Evolutionary conservation across 1,140 invertebrate species (phyloP), one percentile per base, ranked within the genome.

Genomic region (Drosophila ananassae): DNA sequence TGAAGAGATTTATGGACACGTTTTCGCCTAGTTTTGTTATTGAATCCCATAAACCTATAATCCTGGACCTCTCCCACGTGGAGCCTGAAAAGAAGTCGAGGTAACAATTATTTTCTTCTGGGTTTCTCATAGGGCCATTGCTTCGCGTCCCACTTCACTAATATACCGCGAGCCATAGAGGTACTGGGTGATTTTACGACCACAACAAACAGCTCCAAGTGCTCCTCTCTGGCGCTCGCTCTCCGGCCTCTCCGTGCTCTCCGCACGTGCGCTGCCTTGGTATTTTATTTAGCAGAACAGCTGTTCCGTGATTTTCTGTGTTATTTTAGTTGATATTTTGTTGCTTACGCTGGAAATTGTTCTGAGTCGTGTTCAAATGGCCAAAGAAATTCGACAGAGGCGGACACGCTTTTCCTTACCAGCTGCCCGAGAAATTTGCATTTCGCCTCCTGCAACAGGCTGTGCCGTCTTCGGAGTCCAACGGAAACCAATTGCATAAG

Each of bases 291-390:
- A 28, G 13, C 28, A 21, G 5, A 21, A 44, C 66, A 69, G 66
- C 62, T 69, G 66, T 56, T 68, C 25, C 12, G 34, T 44, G 12
- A 13, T 3, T 44, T 44, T 21, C 41, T 21, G 51, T 57, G 64
- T 69, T 25, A 41, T 2, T 52, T 57, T 24, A 22, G 13, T 66
- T 61, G 24, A 46, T 72, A 37, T 44, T 60, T 47, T 24, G 30
- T 22, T 22, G 60, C 41, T 41, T 51, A 22, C 13, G 55, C 39
- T 56, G 13, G 56, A 57, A 51, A 57, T 52, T 37, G 17, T 46
- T 60, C 50, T 24, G 10, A 10, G 24, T 47, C 44, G 17, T 10
- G 44, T 28, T 66, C 71, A 75, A 74, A 75, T 75, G 72, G 60
- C 53, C 47, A 10, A 62, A 41, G 34, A 37, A 74, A 63, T 63